Conservation (phyloP, 2,113 vertebrate genomes). For the Xenopus laevis region DNA sequence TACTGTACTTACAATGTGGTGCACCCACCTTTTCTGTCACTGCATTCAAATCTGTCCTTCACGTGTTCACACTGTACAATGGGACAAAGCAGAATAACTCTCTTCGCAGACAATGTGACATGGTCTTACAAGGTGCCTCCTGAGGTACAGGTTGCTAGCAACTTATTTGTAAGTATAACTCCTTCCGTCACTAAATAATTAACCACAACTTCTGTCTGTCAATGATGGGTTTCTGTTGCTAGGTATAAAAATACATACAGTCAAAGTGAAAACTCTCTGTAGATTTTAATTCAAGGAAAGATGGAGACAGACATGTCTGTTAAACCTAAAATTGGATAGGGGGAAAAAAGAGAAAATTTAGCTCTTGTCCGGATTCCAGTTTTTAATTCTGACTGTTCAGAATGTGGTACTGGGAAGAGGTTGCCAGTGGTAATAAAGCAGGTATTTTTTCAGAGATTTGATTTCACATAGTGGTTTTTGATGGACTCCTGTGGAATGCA, state of each 20-base stretch:
- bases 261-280: not conserved
- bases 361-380: conserved; percentile 13
- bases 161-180: no score
- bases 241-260: conserved; percentile 10
- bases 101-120: no score
- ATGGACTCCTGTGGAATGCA: conserved; percentile 37
- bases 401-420: conserved; percentile 11
- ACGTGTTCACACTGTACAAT: no score
- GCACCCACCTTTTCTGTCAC: no score
- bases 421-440: conserved; percentile 35
- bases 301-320: conserved; percentile 8
- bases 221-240: no score
- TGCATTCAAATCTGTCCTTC: no score
- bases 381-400: conserved; percentile 23
- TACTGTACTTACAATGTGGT: no score
- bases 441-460: conserved; percentile 33
- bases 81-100: no score
- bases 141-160: no score
- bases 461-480: conserved; percentile 25
- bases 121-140: no score
- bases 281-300: not conserved
- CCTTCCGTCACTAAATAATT: no score
- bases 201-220: no score
- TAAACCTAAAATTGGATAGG: conserved; percentile 7
- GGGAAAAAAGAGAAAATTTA: conserved; percentile 8